Percentiles rank a stretch among this genome's conserved stretches.
phyloP scores from a whole-genome alignment of 1,140 invertebrate species.

The Druon quercuslanigerum region DNA sequence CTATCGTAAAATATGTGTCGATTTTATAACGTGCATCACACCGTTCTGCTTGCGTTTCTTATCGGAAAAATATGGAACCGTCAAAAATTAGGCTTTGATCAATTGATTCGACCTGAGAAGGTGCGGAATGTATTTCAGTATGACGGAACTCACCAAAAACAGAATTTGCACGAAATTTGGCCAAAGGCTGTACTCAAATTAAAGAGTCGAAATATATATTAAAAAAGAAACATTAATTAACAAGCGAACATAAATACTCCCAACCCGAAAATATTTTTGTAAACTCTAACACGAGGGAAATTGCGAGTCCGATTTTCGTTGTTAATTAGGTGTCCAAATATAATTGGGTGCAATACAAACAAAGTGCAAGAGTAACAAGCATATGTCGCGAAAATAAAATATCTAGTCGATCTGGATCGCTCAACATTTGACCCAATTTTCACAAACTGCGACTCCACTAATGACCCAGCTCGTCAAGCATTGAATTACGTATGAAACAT shows the following conservation, averaged over 20 bases:
- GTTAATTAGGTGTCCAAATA: conserved; percentile 21
- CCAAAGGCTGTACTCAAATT: too few species aligned
- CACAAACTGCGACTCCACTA: conserved; percentile 49
- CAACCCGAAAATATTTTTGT: background rate
- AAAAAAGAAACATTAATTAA: background rate
- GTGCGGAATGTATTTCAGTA: too few species aligned
- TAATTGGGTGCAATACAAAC: conserved; percentile 20
- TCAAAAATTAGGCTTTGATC: too few species aligned
- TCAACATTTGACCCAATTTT: conserved; percentile 55
- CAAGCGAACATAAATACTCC: background rate
- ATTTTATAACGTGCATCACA: too few species aligned
- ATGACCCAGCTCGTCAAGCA: conserved; percentile 53
- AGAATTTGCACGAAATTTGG: too few species aligned
- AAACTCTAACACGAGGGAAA: background rate
- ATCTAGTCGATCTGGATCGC: conserved; percentile 11
- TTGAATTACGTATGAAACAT: conserved; percentile 41
- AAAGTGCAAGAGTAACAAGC: conserved; percentile 17
- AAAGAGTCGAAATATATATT: background rate
- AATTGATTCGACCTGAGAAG: too few species aligned
- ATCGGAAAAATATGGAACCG: too few species aligned
- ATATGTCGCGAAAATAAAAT: conserved; percentile 12
- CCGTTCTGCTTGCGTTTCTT: too few species aligned
- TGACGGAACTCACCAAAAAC: too few species aligned
- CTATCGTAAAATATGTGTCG: too few species aligned
- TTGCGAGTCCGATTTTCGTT: conserved; percentile 16